These are phyloP conservation scores for Micromesistius poutassou DNA, from an alignment of 2,797 vertebrate species.

Conservation along the genomic window DNA sequence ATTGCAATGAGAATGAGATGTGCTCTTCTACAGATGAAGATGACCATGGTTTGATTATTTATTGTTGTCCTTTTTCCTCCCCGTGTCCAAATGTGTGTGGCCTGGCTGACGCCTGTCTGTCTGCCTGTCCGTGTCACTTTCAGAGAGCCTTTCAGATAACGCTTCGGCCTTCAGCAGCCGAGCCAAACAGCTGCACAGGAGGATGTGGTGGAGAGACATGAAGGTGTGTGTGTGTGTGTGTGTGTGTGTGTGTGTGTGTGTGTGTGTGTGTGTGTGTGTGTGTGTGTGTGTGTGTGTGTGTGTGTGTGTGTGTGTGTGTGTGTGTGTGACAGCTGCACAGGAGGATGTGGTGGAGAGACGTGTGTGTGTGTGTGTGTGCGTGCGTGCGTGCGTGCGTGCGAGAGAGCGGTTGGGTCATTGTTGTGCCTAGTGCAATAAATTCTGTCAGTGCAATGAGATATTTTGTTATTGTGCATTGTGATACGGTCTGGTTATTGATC, in stretches of 20 bases:
- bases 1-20: not conserved
- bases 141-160: constrained; percentile 96
- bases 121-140: constrained; percentile 5
- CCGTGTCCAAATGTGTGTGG: constrained; percentile 18
- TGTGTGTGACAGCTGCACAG: constrained; percentile 80
- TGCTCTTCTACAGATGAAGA: not conserved
- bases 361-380: constrained; percentile 7
- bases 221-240: constrained; percentile 73
- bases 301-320: constrained; percentile 13
- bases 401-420: too few relatives aligned
- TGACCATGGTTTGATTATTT: not conserved
- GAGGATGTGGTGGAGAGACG: constrained; percentile 98
- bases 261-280: constrained; percentile 12
- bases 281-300: constrained; percentile 5
- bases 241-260: constrained; percentile 1
- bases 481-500: constrained; percentile 7
- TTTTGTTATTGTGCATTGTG: too few relatives aligned
- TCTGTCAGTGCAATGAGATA: too few relatives aligned
- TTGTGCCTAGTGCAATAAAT: too few relatives aligned
- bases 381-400: not conserved
- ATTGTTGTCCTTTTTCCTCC: not conserved
- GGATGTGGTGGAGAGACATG: constrained; percentile 97
- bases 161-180: constrained; percentile 97
- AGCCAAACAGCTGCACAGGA: constrained; percentile 94
- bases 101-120: constrained; percentile 1